phyloP scores from a whole-genome alignment of 2,113 vertebrate genomes.

The Myrmecobius fasciatus region DNA sequence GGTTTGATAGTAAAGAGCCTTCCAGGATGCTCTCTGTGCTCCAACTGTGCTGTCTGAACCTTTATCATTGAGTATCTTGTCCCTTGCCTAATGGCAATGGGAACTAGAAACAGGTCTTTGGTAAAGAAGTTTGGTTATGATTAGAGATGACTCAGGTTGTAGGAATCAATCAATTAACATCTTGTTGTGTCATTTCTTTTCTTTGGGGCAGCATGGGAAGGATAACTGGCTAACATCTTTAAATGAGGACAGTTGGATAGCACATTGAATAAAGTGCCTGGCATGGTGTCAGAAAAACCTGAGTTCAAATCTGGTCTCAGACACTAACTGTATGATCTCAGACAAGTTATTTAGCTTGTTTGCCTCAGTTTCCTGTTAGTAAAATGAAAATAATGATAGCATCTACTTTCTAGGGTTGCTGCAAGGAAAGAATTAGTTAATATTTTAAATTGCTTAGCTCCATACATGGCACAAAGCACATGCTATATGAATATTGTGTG shows the following conservation, averaged over 20 bases:
- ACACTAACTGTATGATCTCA: neutral
- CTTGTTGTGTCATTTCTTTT: constrained; percentile 63
- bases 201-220: neutral
- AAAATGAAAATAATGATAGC: neutral
- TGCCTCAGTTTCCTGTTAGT: neutral
- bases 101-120: neutral
- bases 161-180: constrained; percentile 34
- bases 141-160: constrained; percentile 3
- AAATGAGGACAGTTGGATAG: constrained; percentile 38
- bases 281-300: neutral
- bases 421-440: neutral
- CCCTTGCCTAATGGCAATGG: constrained; percentile 57
- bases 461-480: neutral
- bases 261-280: no score
- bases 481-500: neutral
- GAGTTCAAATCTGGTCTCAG: neutral
- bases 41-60: constrained; percentile 35
- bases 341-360: neutral
- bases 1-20: constrained; percentile 61
- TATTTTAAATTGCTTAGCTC: neutral
- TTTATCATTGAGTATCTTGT: constrained; percentile 65
- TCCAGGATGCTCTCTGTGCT: neutral
- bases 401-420: neutral
- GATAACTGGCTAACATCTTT: constrained; percentile 56
- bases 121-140: neutral